A percentile compares a stretch with the other conserved stretches of the same genome.
These are phyloP conservation scores for Clarias macrocephalus DNA, from an alignment of 2,113 vertebrate genomes.

Conservation along the genomic window DNA sequence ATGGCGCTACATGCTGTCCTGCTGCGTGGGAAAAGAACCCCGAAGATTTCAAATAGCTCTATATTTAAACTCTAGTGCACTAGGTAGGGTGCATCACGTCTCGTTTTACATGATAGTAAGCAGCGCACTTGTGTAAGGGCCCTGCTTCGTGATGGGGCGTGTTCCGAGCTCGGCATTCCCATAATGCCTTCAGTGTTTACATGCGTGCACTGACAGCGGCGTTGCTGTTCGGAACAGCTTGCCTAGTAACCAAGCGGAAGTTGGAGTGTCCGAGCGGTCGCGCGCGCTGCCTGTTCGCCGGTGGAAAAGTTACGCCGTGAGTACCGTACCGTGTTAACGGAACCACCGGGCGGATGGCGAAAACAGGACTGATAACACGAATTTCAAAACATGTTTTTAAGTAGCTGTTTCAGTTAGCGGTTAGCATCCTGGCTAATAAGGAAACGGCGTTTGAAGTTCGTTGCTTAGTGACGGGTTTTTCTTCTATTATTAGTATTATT, in stretches of 20 bases:
- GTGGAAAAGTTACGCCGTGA: conserved; percentile 34
- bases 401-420: not conserved
- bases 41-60: not conserved
- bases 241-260: conserved; percentile 28
- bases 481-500: not conserved
- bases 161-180: conserved; percentile 38
- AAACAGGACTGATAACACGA: not conserved
- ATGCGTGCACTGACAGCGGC: conserved; percentile 33
- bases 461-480: not conserved
- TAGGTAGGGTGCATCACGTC: not conserved
- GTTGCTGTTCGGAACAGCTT: conserved; percentile 21
- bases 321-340: not conserved
- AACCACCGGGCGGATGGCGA: not conserved
- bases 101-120: not conserved
- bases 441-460: not conserved
- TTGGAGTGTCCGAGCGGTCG: not conserved
- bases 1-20: conserved; percentile 31
- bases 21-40: not conserved
- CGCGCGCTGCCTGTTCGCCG: not conserved
- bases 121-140: not conserved
- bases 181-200: conserved; percentile 50
- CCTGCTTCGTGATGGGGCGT: not conserved
- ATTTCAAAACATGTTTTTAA: not conserved
- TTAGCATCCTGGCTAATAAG: conserved; percentile 2
- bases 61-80: not conserved